A percentile compares a stretch with the other conserved stretches of the same genome.
Conservation (phyloP, 2,888 invertebrate species). For the Callinectes sapidus region DNA sequence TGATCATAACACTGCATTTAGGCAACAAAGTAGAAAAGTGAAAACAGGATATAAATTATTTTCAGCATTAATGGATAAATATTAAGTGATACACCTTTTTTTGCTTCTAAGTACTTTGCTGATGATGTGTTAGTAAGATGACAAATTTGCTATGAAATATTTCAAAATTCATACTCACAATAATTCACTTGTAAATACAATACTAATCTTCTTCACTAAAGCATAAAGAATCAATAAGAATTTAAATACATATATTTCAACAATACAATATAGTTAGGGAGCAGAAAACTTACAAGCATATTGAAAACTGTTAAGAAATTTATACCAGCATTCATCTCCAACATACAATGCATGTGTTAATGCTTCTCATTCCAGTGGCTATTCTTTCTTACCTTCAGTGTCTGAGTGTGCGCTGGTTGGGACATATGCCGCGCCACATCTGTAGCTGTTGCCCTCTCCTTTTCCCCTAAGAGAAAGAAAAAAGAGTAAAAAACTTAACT, state of each 20-base stretch:
- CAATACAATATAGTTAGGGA: background rate
- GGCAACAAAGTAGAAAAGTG: background rate
- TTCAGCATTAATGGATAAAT: background rate
- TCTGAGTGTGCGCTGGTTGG: slow-evolving; percentile 50
- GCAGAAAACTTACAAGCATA: background rate
- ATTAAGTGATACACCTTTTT: background rate
- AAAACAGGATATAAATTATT: background rate
- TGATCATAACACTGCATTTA: background rate
- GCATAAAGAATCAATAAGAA: background rate
- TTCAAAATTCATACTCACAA: background rate
- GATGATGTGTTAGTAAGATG: too few species aligned
- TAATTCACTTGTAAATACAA: background rate
- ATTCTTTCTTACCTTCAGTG: slow-evolving; percentile 45
- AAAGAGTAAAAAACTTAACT: background rate
- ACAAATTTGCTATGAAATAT: background rate
- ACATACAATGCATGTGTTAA: background rate
- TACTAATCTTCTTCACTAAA: background rate
- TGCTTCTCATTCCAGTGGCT: background rate
- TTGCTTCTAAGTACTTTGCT: too few species aligned
- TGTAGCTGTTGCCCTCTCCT: slow-evolving; percentile 57
- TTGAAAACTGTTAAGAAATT: background rate
- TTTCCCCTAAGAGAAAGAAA: slow-evolving; percentile 36
- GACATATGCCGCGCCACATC: slow-evolving; percentile 55
- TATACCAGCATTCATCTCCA: background rate
- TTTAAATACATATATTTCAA: background rate